Base-by-base conservation (phyloP, 2,888 invertebrate genomes). In the Epiblema foenella region DNA sequence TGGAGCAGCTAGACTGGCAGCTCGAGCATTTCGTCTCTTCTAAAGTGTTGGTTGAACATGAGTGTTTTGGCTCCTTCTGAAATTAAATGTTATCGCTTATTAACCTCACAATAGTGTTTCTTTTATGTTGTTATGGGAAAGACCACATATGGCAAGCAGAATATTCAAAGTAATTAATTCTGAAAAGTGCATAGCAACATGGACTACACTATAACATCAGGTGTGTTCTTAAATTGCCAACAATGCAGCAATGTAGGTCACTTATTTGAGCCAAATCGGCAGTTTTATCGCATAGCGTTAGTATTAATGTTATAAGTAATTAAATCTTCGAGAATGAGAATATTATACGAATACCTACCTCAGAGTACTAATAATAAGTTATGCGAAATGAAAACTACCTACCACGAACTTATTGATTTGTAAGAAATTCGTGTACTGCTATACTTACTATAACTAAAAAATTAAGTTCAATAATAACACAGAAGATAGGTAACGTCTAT, bases 51-150 rank as follows among this genome's bases (percentile, higher is more conserved):
- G 81, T 74, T n/a, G 83, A 75, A 71, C 85, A 90, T 29, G 85
- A 85, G 79, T 86, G 91, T 81, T 84, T 90, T 33, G 85, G 69
- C 52, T 92, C 91, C 82, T 91, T 91, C 92, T 93, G 89, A 12
- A 89, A 88, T 67, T 56, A 29, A 18, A 10, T 15, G n/a, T 20
- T n/a, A 8, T 7, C 7, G 46, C 46, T 46, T 46, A n/a, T 8
- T 46, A n/a, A 46, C 39, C 39, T 39, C 5, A 33, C 33, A 33
- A 33, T 33, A 8, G 33, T 8, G 33, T 33, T 33, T 33, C 2
- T 33, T 33, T n/a, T 15, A 54, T 7, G 18, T 58, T 39, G 0
- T 5, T 17, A 39, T 1, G 18, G 20, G 2, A 39, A 15, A 39
- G 5, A 39, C 12, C 18, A 39, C 18, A 15, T 7, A 46, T n/a